A percentile compares a stretch with the other conserved stretches of the same genome.
These are phyloP conservation scores for Apotomis capreana DNA, from an alignment of 2,888 invertebrate genomes.

Conservation along the genomic window DNA sequence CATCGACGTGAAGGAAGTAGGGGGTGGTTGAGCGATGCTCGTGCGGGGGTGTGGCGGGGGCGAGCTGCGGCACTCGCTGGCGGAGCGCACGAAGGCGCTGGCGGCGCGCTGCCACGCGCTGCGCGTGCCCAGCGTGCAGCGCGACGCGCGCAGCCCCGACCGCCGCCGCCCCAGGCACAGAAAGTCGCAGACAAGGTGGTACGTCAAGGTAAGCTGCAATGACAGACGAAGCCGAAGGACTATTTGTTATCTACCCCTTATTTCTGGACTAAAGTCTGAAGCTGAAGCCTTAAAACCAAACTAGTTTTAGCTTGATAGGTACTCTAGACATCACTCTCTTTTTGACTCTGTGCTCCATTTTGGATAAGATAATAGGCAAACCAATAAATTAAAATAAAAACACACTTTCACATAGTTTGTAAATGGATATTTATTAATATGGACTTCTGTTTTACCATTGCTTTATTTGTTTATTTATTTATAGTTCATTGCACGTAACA, in stretches of 20 bases:
- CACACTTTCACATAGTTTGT: too few species aligned
- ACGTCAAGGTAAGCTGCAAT: conserved; percentile 86
- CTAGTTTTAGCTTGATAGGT: too few species aligned
- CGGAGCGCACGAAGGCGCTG: conserved; percentile 79
- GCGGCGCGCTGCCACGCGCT: conserved; percentile 78
- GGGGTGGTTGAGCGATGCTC: conserved; percentile 72
- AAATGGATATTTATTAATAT: too few species aligned
- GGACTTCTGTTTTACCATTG: too few species aligned
- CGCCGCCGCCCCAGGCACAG: conserved; percentile 74
- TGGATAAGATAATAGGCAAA: too few species aligned
- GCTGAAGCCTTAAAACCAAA: too few species aligned
- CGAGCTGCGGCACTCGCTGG: conserved; percentile 77
- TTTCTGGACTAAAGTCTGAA: background rate
- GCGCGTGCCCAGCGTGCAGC: conserved; percentile 67
- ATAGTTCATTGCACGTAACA: too few species aligned
- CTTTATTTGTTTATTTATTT: too few species aligned
- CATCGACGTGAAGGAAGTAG: conserved; percentile 51
- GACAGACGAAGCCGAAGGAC: background rate
- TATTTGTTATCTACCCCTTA: background rate
- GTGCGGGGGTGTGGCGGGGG: conserved; percentile 77
- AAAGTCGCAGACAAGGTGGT: conserved; percentile 86
- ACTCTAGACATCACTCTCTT: too few species aligned
- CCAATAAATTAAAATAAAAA: too few species aligned
- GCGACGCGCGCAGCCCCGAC: conserved; percentile 64
- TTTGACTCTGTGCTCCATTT: too few species aligned